Evolutionary conservation across 2,113 vertebrate species (phyloP).

Genomic region (Bufo bufo): DNA sequence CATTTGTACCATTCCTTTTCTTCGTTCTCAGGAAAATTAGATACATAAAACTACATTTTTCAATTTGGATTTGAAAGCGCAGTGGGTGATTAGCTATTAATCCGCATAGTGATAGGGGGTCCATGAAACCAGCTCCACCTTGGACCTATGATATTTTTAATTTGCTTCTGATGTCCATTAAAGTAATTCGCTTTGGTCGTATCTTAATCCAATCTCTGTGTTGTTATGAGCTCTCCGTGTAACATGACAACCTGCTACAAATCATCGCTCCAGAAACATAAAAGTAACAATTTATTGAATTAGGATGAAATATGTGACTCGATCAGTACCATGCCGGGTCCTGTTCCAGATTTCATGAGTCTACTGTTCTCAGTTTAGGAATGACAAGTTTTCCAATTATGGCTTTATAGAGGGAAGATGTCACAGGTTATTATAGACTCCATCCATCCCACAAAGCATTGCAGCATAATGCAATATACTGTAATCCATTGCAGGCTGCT

Average conservation of each 20-base stretch:
- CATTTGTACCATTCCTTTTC: background rate
- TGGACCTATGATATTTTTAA: background rate
- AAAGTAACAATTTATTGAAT: constrained; percentile 40
- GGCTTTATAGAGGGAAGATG: background rate
- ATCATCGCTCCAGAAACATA: constrained; percentile 9
- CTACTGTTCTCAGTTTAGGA: background rate
- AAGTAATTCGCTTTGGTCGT: background rate
- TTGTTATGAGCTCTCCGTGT: constrained; percentile 4
- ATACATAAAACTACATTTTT: background rate
- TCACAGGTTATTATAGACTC: constrained; percentile 5
- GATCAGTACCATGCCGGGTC: constrained; percentile 9
- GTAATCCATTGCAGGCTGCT: constrained; percentile 1
- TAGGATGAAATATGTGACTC: constrained; percentile 39
- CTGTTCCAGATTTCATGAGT: constrained; percentile 30
- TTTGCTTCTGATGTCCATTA: constrained; percentile 2
- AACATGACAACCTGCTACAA: constrained; percentile 34
- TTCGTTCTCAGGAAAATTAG: background rate
- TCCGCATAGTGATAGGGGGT: background rate
- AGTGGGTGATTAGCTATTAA: background rate
- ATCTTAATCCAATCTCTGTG: constrained; percentile 8
- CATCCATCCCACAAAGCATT: background rate
- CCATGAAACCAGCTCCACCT: background rate
- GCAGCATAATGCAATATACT: background rate
- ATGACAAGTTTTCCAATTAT: constrained; percentile 23
- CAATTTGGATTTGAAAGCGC: background rate